Conservation (phyloP, 2,113 vertebrate species). For the Hippoglossus stenolepis region DNA sequence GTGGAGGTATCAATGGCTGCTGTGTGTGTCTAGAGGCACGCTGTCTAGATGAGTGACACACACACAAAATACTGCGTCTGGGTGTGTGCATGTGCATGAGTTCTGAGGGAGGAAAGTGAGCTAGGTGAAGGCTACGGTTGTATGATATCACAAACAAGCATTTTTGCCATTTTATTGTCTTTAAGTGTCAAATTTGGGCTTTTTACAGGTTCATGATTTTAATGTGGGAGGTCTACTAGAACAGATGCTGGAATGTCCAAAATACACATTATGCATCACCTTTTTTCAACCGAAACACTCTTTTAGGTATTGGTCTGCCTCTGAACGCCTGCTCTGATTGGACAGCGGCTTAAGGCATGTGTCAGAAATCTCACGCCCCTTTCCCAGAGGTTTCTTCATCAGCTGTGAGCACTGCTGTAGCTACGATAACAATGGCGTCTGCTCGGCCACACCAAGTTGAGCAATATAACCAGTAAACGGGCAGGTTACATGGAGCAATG, state of each 20-base stretch:
- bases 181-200: no score
- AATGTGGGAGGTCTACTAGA: no score
- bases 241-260: no score
- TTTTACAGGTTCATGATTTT: no score
- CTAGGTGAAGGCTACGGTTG: background rate
- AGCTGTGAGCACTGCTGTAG: background rate
- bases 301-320: background rate
- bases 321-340: no score
- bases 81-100: background rate
- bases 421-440: background rate
- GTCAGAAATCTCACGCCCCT: background rate
- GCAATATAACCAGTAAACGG: background rate
- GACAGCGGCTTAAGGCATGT: no score
- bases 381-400: background rate
- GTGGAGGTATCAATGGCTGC: constrained; percentile 66
- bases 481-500: no score
- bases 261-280: no score
- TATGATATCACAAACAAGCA: no score
- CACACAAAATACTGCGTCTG: constrained; percentile 14
- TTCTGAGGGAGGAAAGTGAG: constrained; percentile 1
- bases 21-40: constrained; percentile 59
- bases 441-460: background rate
- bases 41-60: constrained; percentile 19
- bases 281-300: no score
- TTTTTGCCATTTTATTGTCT: no score